phyloP scores from a whole-genome alignment of 2,888 invertebrate genomes.

The Coelinius sp. region DNA sequence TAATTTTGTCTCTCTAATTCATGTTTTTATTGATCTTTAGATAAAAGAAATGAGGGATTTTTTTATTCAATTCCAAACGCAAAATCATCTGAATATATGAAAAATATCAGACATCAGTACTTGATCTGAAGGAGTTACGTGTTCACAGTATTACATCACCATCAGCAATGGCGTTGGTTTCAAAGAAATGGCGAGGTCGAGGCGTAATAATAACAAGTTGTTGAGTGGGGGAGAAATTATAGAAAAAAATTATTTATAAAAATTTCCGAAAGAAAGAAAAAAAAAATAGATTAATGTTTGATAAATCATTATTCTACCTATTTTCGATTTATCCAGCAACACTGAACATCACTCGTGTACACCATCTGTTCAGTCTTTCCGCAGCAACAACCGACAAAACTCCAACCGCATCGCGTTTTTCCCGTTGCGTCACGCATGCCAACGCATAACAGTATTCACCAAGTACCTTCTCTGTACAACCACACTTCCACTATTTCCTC shows the following conservation, averaged over 20 bases:
- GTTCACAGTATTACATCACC: slow-evolving; percentile 42
- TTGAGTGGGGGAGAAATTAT: not conserved
- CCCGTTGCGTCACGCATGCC: slow-evolving; percentile 67
- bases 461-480: not conserved
- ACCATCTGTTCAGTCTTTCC: slow-evolving; percentile 32
- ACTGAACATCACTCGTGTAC: slow-evolving; percentile 18
- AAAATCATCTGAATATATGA: not conserved
- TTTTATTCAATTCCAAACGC: not conserved
- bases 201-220: slow-evolving; percentile 15
- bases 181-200: slow-evolving; percentile 37
- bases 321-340: not conserved
- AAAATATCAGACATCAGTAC: slow-evolving; percentile 27
- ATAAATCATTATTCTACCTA: not conserved
- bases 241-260: not conserved
- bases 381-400: slow-evolving; percentile 48
- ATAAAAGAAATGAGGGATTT: too few relatives aligned
- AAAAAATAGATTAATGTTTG: slow-evolving; percentile 1
- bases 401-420: slow-evolving; percentile 57
- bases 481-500: not conserved
- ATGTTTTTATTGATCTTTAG: too few relatives aligned
- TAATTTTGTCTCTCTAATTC: not conserved
- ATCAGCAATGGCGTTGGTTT: slow-evolving; percentile 34
- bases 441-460: slow-evolving; percentile 63
- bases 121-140: slow-evolving; percentile 45
- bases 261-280: slow-evolving; percentile 7